Percentiles rank a stretch among this genome's conserved stretches.
Evolutionary conservation across 2,888 invertebrate genomes (phyloP).

Genomic region (Drosophila nr. fundita): DNA sequence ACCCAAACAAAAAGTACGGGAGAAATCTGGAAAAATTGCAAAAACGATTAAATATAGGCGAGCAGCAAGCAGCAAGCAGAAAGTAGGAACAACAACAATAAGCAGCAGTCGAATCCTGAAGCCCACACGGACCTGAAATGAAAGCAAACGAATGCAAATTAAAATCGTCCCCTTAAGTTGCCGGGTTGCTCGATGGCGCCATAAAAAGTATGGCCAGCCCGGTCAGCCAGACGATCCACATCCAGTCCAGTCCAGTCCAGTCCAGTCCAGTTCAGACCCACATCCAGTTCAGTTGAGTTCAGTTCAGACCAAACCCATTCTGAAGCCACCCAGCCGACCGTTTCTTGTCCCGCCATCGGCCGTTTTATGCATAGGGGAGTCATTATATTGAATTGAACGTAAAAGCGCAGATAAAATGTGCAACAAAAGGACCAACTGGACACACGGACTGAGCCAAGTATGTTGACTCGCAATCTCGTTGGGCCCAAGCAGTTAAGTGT

Average conservation of each 20-base stretch:
- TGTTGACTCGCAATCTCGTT: conserved; percentile 64
- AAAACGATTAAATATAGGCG: conserved; percentile 76
- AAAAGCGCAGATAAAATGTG: conserved; percentile 79
- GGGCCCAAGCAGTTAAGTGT: conserved; percentile 54
- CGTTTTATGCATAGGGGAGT: conserved; percentile 80
- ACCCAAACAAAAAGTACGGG: conserved; percentile 56
- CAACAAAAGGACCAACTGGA: conserved; percentile 64
- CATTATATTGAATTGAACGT: conserved; percentile 81
- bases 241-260: conserved; percentile 54
- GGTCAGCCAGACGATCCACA: conserved; percentile 57
- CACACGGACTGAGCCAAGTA: conserved; percentile 54
- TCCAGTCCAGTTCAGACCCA: conserved; percentile 1
- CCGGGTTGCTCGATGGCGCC: conserved; percentile 58
- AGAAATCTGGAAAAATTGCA: conserved; percentile 70
- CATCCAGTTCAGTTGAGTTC: conserved; percentile 21
- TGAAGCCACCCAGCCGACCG: conserved; percentile 18
- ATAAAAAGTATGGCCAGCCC: conserved; percentile 66
- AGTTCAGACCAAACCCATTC: conserved; percentile 23
- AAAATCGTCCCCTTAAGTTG: conserved; percentile 79
- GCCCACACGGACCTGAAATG: conserved; percentile 49
- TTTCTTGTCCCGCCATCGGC: conserved; percentile 33
- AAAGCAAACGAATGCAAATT: conserved; percentile 84
- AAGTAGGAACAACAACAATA: conserved; percentile 27
- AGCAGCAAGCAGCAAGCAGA: conserved; percentile 40
- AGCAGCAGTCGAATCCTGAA: conserved; percentile 33